Evolutionary conservation across 1,140 invertebrate genomes (phyloP), one percentile per base, ranked within the genome.

Genomic region (Elymnias hypermnestra): DNA sequence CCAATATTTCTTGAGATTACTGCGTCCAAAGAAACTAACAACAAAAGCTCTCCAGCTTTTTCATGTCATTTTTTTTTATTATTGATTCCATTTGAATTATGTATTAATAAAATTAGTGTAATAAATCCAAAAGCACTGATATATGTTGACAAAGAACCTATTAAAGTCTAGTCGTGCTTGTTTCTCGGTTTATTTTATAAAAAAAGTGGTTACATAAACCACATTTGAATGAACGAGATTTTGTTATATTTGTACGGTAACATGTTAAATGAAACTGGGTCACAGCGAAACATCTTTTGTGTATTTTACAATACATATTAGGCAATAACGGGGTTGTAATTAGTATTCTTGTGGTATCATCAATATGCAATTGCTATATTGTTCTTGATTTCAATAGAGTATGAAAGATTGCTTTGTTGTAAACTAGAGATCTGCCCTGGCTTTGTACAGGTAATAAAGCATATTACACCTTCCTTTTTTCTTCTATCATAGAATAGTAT

Each of bases 311-410:
- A 57, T 57, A 53, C 49, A 53, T 45, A 38, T 53, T 45, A 43
- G 25, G 44, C 35, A 57, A 57, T 44, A 36, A 39, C 22, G 15
- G 33, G 9, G n/a, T 26, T 35, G 50, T 53, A 38, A 44, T 53
- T 57, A 57, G 47, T 52, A 53, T 52, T 52, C 39, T 26, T 38
- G 38, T 26, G 29, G 43, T 49, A 53, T 57, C 54, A 57, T 49
- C 44, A 45, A 49, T 48, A 49, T 48, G 45, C 51, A 49, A 53
- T 53, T 41, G 36, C 25, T 40, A 19, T 49, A 57, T 57, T 57
- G 55, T 57, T 57, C 44, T 48, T 41, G 18, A 53, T 33, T 57
- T 57, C 28, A 53, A 57, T 57, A 38, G 41, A 36, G 31, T 26
- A 17, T 26, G 17, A 10, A 29, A 15, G 5, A 19, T 33, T 44